Conservation (phyloP, 2,113 vertebrate genomes). For the Semicossyphus pulcher region DNA sequence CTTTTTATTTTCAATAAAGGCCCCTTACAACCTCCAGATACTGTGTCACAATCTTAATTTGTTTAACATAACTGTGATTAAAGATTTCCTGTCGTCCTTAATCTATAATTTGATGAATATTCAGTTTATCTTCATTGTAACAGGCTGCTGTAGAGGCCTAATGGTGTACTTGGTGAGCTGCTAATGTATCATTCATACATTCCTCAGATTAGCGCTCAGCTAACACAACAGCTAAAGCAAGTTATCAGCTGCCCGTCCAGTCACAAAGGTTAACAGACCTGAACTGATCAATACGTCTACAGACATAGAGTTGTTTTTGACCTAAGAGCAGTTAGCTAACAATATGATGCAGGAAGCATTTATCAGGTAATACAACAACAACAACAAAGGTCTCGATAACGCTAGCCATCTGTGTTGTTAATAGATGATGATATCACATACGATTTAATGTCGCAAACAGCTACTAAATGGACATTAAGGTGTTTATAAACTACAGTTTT, state of each 20-base stretch:
- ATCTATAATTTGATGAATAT: too few relatives aligned
- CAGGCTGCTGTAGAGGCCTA: neutral
- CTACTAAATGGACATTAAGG: too few relatives aligned
- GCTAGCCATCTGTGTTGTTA: too few relatives aligned
- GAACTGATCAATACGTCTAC: neutral
- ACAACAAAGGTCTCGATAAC: neutral
- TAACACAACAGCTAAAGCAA: neutral
- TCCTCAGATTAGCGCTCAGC: conserved; percentile 3
- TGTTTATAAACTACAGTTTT: too few relatives aligned
- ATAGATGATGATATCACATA: too few relatives aligned
- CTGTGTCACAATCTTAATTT: too few relatives aligned
- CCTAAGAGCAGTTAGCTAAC: neutral
- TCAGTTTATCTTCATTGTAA: too few relatives aligned
- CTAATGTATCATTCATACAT: neutral
- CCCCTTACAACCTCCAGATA: too few relatives aligned
- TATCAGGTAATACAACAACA: neutral
- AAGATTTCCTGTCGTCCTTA: too few relatives aligned
- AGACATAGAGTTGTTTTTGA: neutral
- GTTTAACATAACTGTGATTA: too few relatives aligned
- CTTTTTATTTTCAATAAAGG: too few relatives aligned
- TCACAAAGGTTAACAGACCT: conserved; percentile 10
- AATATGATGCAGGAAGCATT: neutral
- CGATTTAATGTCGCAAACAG: too few relatives aligned
- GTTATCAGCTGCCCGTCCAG: conserved; percentile 4
- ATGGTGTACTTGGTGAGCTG: neutral